These are phyloP conservation scores for Delphinus delphis DNA, from an alignment of 2,113 vertebrate species.

Conservation along the genomic window DNA sequence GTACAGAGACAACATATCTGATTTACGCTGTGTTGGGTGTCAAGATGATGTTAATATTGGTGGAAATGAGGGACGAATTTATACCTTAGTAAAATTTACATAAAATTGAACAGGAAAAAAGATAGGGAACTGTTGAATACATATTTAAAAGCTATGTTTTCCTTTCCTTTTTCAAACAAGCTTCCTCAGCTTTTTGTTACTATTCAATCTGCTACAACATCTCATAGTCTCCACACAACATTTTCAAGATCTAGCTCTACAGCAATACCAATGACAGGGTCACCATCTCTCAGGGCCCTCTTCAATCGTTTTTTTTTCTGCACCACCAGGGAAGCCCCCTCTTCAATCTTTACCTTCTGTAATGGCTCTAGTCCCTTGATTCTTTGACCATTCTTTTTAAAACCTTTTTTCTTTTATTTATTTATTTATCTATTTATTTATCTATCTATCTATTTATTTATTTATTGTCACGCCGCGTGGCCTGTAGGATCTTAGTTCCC, in stretches of 20 bases:
- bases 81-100: not conserved
- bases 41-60: not conserved
- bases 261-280: not conserved
- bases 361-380: not conserved
- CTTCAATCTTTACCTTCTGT: not conserved
- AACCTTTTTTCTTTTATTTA: no score
- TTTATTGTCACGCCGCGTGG: no score
- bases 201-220: not conserved
- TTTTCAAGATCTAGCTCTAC: not conserved
- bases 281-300: no score
- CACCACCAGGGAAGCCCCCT: no score
- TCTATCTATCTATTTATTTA: no score
- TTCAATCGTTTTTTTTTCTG: not conserved
- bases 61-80: not conserved
- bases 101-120: not conserved
- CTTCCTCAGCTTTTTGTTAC: not conserved
- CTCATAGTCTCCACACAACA: not conserved
- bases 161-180: not conserved
- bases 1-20: not conserved
- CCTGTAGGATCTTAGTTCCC: no score
- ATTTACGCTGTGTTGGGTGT: not conserved
- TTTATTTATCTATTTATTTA: no score
- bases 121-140: not conserved
- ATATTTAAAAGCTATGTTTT: not conserved
- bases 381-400: not conserved